Base-by-base conservation (phyloP, 92 coral and sea anemone species). In the Montipora capitata region DNA sequence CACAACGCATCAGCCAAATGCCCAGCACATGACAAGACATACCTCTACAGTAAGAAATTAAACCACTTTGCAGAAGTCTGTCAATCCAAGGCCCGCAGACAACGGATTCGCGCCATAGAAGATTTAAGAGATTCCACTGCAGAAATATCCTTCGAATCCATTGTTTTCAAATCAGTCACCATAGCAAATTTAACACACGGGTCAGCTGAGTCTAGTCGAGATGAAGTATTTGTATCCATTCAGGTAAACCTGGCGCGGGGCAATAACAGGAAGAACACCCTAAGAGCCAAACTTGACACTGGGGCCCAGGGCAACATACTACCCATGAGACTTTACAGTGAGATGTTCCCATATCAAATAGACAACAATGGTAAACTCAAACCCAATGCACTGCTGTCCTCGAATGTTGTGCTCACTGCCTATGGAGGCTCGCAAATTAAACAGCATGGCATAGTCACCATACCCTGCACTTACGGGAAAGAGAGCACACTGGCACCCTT, bases 211-310 rank as follows among this genome's bases (percentile, higher is more conserved):
- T 42, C 56, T 49, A 62, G 83, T 74, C 68, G 42, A 61, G 84
- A 91, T 35, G 91, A 91, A 68, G 88, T 86, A 68, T 85, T 71
- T 81, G 94, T 77, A 20, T 70, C 79, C 57, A 49, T 49, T 49
- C 57, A 0, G 11, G 57, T 49, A 49, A 49, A 49, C 57, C 57
- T 49, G 1, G 57, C 57, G 57, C 57, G 11, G 57, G 11, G 57
- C 57, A 10, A 49, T 49, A 49, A 49, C 57, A 49, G 57, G 57
- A 49, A 49, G 7, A 49, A 6, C 57, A 49, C 57, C 57, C 57
- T 49, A 49, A 49, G 57, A 49, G 57, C 57, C 1, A 49, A 49
- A 49, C 57, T 49, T 49, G 57, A 49, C 57, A 49, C 57, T 49
- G 57, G 57, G 57, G 57, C 1, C 57, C 57, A 49, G 57, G 11